Conservation (phyloP, 2,888 invertebrate species). For the Metellina segmentata region DNA sequence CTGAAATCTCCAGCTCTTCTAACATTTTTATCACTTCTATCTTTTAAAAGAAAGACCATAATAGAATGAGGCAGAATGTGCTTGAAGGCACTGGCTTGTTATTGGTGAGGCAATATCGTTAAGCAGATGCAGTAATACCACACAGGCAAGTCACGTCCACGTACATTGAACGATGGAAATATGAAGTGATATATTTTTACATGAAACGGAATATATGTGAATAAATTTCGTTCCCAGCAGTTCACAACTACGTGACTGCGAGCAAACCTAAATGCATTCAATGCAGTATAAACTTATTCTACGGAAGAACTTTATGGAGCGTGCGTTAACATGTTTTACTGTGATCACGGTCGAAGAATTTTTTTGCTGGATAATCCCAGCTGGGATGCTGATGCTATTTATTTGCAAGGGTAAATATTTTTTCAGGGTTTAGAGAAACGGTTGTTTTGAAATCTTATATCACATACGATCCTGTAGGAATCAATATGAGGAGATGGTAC, state of each 20-base stretch:
- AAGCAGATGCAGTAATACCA: neutral
- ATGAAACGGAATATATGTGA: constrained; percentile 4
- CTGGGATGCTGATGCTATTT: neutral
- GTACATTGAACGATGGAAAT: neutral
- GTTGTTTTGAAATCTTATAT: neutral
- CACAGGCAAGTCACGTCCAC: constrained; percentile 6
- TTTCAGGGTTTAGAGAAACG: neutral
- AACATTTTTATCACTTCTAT: no score
- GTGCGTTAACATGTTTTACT: neutral
- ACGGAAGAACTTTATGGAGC: constrained; percentile 20
- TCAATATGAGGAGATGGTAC: no score
- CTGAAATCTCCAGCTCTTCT: no score
- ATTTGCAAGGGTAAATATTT: neutral
- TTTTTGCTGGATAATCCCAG: neutral
- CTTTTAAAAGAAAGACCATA: no score
- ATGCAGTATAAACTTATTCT: neutral
- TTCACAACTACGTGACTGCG: neutral
- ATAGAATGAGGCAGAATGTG: no score
- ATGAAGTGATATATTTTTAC: neutral
- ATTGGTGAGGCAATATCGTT: neutral
- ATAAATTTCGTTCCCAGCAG: neutral
- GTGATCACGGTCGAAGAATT: neutral
- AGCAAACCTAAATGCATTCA: neutral
- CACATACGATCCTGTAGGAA: neutral
- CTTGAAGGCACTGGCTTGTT: neutral